phyloP scores from a whole-genome alignment of 2,888 invertebrate genomes.

The Dasysyrphus tricinctus region DNA sequence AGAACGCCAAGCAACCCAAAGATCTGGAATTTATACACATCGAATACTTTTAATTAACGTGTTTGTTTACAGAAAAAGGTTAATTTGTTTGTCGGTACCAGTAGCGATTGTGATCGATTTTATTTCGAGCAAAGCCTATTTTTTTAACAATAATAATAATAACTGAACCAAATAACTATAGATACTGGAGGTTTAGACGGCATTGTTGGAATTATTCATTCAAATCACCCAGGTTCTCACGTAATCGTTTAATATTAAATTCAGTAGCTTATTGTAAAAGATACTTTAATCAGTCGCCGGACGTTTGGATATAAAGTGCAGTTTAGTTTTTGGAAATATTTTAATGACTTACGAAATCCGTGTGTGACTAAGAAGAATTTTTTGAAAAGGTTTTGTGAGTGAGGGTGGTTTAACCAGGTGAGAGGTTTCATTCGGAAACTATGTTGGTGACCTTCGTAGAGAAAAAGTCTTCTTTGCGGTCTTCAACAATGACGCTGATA shows the following conservation, averaged over 20 bases:
- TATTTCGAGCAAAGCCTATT: not conserved
- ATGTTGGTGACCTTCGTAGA: slow-evolving; percentile 39
- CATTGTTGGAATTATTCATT: not conserved
- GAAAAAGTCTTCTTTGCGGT: not conserved
- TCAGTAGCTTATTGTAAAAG: not conserved
- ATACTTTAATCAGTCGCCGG: not conserved
- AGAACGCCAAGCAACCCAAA: not conserved
- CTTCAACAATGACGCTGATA: slow-evolving; percentile 15
- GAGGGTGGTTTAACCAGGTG: slow-evolving; percentile 40
- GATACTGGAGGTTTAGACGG: not conserved
- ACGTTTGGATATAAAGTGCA: not conserved
- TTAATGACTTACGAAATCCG: not conserved
- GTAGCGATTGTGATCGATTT: not conserved
- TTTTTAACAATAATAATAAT: not conserved
- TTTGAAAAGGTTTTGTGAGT: not conserved
- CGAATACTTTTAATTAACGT: slow-evolving; percentile 1
- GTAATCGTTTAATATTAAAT: not conserved
- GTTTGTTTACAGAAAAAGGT: slow-evolving; percentile 2
- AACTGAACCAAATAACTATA: not conserved
- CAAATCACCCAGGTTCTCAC: not conserved
- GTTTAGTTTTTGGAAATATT: not conserved
- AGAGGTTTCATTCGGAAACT: slow-evolving; percentile 26
- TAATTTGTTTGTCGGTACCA: not conserved
- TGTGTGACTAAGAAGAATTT: not conserved
- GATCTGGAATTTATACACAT: not conserved